Evolutionary conservation across 2,888 invertebrate genomes (phyloP).

Genomic region (Lasioglossum leucozonium): DNA sequence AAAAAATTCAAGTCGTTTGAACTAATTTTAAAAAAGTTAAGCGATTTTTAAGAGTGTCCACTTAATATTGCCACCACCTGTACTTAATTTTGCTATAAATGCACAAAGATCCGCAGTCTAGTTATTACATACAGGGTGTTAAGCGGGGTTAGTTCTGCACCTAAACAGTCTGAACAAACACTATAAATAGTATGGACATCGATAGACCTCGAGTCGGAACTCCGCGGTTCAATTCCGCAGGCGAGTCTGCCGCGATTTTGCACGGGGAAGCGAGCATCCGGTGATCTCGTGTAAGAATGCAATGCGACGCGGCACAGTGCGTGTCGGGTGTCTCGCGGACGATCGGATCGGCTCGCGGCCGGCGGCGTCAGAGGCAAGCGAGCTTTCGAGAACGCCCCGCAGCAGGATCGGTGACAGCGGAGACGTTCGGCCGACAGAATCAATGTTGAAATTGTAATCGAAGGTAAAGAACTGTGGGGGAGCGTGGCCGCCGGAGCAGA

Average conservation of each 20-base stretch:
- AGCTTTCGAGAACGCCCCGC: conserved; percentile 3
- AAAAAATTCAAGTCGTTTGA: no score
- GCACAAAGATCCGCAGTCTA: no score
- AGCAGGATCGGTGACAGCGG: conserved; percentile 29
- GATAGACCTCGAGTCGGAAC: background rate
- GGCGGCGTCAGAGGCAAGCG: background rate
- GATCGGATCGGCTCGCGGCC: background rate
- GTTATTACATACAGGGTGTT: no score
- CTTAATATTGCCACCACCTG: no score
- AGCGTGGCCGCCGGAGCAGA: conserved; percentile 64
- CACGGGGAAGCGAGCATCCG: background rate
- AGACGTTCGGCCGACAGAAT: conserved; percentile 43
- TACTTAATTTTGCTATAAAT: no score
- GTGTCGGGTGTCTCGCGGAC: conserved; percentile 7
- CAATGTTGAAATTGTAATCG: conserved; percentile 69
- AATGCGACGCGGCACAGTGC: background rate
- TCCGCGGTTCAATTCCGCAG: background rate
- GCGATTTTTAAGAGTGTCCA: no score
- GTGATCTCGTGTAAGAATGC: conserved; percentile 18
- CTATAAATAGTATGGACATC: background rate
- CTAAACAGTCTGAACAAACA: no score
- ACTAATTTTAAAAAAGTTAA: no score
- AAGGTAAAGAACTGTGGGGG: conserved; percentile 60
- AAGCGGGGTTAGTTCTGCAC: no score
- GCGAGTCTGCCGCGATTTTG: background rate